A percentile compares a stretch with the other conserved stretches of the same genome.
Conservation (phyloP, 1,140 invertebrate genomes). For the Drosophila leontia region DNA sequence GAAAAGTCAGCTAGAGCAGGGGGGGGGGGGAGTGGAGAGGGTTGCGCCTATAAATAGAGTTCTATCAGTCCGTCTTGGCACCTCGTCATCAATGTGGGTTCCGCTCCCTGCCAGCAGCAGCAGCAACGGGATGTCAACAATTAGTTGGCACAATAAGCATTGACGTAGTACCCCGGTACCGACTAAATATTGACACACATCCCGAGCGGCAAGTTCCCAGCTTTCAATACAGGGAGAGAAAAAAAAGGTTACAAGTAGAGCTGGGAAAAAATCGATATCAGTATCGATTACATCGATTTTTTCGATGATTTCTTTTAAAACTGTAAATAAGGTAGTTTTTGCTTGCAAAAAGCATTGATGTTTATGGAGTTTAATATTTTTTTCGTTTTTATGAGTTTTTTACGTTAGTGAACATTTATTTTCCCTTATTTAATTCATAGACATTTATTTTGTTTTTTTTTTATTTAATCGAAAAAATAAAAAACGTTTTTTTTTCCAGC, state of each 20-base stretch:
- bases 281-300: no score
- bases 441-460: no score
- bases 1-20: background rate
- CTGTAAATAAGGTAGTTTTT: no score
- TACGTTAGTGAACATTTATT: no score
- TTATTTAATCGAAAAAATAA: no score
- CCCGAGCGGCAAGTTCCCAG: constrained; percentile 16
- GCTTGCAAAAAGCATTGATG: no score
- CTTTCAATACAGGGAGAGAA: constrained; percentile 11
- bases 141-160: constrained; percentile 47
- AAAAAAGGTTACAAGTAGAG: background rate
- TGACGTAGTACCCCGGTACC: constrained; percentile 31
- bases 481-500: no score
- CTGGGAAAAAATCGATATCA: no score
- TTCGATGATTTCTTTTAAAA: no score
- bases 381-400: no score
- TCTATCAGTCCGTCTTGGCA: constrained; percentile 47
- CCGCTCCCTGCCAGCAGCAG: background rate
- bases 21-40: background rate
- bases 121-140: constrained; percentile 48
- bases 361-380: no score
- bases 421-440: no score
- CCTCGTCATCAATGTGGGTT: constrained; percentile 38
- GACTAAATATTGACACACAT: constrained; percentile 47
- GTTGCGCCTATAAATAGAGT: constrained; percentile 45